Evolutionary conservation across 2,888 invertebrate species (phyloP).

Genomic region (Nemotelus nigrinus): DNA sequence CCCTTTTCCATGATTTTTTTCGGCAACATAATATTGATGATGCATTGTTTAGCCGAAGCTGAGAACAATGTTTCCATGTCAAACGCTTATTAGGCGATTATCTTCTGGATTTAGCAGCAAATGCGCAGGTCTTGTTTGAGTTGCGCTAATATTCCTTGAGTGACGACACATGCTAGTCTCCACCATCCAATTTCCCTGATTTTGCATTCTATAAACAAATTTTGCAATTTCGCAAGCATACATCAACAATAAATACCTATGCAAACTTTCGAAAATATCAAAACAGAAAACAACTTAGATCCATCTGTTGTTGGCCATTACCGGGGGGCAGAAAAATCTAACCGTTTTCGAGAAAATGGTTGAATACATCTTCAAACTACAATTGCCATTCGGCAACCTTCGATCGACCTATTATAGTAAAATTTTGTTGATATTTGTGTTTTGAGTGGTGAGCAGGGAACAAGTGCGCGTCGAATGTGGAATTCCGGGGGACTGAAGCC

Average conservation of each 20-base stretch:
- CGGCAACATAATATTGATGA: conserved; percentile 7
- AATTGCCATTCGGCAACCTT: conserved; percentile 37
- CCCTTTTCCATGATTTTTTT: conserved; percentile 28
- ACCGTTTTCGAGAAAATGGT: neutral
- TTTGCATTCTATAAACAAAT: too few species aligned
- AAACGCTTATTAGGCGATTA: too few species aligned
- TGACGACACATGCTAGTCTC: too few species aligned
- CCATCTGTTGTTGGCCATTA: conserved; percentile 38
- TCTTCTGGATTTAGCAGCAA: too few species aligned
- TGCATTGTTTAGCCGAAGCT: conserved; percentile 25
- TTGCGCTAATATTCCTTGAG: too few species aligned
- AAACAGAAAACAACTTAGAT: conserved; percentile 35
- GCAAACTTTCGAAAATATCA: conserved; percentile 12
- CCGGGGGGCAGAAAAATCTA: neutral
- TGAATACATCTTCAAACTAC: conserved; percentile 36
- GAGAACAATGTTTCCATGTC: neutral
- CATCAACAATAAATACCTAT: neutral
- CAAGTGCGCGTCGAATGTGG: too few species aligned
- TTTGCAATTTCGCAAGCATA: too few species aligned
- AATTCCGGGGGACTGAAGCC: neutral
- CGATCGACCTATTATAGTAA: conserved; percentile 47
- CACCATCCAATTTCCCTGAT: too few species aligned
- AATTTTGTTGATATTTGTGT: conserved; percentile 49
- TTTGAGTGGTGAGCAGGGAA: conserved; percentile 9
- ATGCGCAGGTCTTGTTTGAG: too few species aligned